phyloP scores from a whole-genome alignment of 2,113 vertebrate genomes.

The Herpailurus yagouaroundi region DNA sequence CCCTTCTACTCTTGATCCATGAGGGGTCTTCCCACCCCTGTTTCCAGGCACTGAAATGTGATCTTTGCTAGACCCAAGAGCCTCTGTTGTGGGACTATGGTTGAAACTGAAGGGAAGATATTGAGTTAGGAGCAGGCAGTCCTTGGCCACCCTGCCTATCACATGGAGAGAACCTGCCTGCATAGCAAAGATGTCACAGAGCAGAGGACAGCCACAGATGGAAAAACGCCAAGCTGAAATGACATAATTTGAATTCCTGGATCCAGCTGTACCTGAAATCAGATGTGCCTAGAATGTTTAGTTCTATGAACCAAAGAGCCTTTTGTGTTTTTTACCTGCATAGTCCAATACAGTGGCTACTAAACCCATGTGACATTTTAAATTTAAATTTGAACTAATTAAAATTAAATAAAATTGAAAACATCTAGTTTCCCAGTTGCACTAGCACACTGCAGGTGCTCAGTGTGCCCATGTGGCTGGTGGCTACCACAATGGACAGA shows the following conservation, averaged over 20 bases:
- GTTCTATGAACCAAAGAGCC: background rate
- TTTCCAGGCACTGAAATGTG: background rate
- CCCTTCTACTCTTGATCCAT: background rate
- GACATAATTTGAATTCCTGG: background rate
- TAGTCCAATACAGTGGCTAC: background rate
- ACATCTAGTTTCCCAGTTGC: background rate
- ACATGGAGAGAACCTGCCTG: background rate
- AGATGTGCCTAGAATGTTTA: background rate
- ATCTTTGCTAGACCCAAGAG: background rate
- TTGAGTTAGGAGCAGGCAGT: background rate
- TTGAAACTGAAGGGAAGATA: background rate
- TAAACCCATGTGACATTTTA: background rate
- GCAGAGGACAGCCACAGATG: background rate
- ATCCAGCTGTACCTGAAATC: slow-evolving; percentile 35
- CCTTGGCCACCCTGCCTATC: background rate
- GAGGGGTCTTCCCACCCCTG: background rate
- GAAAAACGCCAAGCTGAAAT: background rate
- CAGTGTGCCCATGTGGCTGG: background rate
- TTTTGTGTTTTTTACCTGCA: background rate
- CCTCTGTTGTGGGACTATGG: background rate
- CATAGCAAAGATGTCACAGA: background rate
- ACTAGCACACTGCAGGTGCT: background rate
- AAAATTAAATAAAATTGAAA: slow-evolving; percentile 26
- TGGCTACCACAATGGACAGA: background rate
- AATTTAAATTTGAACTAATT: background rate